Conservation (phyloP, 1,140 invertebrate species). For the Drosophila pruinosa region DNA sequence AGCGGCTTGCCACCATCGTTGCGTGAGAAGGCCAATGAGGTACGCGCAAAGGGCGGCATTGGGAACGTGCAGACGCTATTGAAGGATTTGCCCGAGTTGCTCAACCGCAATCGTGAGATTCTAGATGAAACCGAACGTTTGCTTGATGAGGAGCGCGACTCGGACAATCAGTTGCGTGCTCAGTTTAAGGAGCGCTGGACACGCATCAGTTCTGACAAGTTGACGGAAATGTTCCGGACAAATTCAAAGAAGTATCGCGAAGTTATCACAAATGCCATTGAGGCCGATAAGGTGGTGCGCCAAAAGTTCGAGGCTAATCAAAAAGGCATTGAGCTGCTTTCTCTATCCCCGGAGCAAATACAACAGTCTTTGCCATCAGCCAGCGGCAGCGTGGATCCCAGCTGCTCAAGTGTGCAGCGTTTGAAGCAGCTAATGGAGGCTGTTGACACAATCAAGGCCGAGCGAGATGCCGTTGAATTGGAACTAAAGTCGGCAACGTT, state of each 20-base stretch:
- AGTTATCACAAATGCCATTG: conserved; percentile 95
- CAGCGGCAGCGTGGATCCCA: conserved; percentile 84
- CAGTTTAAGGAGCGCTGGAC: conserved; percentile 97
- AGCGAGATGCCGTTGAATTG: conserved; percentile 93
- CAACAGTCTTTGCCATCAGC: conserved; percentile 86
- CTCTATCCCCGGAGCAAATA: conserved; percentile 88
- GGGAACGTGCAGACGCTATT: conserved; percentile 85
- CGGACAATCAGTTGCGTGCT: conserved; percentile 92
- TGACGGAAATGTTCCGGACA: conserved; percentile 94
- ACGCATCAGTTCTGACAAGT: conserved; percentile 92
- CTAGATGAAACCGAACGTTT: conserved; percentile 95
- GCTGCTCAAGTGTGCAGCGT: conserved; percentile 86
- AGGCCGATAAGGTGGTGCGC: conserved; percentile 89
- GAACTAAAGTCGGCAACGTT: conserved; percentile 92
- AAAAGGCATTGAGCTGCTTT: conserved; percentile 92
- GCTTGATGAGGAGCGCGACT: conserved; percentile 95
- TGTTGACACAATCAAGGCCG: conserved; percentile 93
- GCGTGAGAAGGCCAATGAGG: conserved; percentile 91
- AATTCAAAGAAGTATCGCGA: conserved; percentile 95
- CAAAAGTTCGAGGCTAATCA: conserved; percentile 93
- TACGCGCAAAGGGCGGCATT: conserved; percentile 89
- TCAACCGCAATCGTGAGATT: conserved; percentile 97
- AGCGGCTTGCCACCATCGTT: conserved; percentile 94
- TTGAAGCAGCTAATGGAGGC: conserved; percentile 92
- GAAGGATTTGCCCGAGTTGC: conserved; percentile 93